phyloP scores from a whole-genome alignment of 2,888 invertebrate species.

The Philopedon plagiatum region DNA sequence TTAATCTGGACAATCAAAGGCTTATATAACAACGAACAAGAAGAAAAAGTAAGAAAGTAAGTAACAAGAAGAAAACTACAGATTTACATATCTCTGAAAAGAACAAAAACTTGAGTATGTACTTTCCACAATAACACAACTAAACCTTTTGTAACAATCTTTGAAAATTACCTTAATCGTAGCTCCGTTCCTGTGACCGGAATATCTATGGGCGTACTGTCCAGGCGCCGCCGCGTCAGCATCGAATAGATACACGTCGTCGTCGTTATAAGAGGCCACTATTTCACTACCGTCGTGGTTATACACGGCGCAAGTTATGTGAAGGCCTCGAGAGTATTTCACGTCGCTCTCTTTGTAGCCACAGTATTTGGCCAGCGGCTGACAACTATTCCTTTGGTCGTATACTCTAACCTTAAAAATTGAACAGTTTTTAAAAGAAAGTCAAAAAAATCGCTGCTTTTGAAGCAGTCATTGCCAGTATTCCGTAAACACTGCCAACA shows the following conservation, averaged over 20 bases:
- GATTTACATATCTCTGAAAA: too few relatives aligned
- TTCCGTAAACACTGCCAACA: too few relatives aligned
- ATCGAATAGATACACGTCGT: constrained; percentile 92
- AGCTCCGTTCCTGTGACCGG: constrained; percentile 77
- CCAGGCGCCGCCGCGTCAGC: constrained; percentile 70
- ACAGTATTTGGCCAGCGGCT: constrained; percentile 59
- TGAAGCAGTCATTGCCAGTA: too few relatives aligned
- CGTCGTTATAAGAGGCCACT: constrained; percentile 94
- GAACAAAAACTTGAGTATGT: too few relatives aligned
- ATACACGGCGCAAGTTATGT: constrained; percentile 92
- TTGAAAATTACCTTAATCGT: constrained; percentile 75
- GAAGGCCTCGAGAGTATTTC: constrained; percentile 61
- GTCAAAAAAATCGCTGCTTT: too few relatives aligned
- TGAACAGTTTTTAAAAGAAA: neutral
- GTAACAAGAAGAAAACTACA: too few relatives aligned
- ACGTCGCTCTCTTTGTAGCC: constrained; percentile 58
- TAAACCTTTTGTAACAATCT: too few relatives aligned
- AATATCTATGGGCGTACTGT: constrained; percentile 71
- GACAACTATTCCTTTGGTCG: constrained; percentile 63
- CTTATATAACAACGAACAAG: too few relatives aligned
- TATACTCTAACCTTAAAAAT: constrained; percentile 37
- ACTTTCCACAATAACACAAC: too few relatives aligned
- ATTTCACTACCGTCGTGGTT: constrained; percentile 93
- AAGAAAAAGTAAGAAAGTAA: too few relatives aligned
- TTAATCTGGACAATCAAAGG: too few relatives aligned